These are phyloP conservation scores for Lichenostomus cassidix DNA, from an alignment of 2,113 vertebrate species.

Conservation along the genomic window DNA sequence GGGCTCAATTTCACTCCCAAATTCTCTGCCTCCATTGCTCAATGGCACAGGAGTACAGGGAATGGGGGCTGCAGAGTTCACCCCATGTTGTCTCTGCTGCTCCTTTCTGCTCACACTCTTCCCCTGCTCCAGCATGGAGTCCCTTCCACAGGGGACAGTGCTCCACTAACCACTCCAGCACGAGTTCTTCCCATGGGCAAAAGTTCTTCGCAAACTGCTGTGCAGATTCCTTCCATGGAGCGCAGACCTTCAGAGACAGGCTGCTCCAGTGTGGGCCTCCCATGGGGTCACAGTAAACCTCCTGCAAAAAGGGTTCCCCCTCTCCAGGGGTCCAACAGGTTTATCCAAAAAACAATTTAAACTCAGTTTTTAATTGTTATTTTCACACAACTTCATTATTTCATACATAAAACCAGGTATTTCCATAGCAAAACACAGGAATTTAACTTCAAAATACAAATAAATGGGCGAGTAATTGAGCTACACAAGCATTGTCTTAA, in stretches of 20 bases:
- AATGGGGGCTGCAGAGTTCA: neutral
- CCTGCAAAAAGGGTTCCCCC: neutral
- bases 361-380: neutral
- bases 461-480: neutral
- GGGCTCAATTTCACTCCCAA: neutral
- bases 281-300: neutral
- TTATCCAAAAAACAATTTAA: neutral
- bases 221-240: neutral
- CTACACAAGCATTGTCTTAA: neutral
- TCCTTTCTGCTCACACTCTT: neutral
- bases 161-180: neutral
- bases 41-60: too few relatives aligned
- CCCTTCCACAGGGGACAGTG: neutral
- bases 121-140: neutral
- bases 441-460: neutral
- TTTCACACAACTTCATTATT: neutral
- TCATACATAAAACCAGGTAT: neutral
- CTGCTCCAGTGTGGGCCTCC: neutral
- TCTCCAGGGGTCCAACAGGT: neutral
- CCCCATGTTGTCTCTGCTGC: neutral
- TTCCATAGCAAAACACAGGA: neutral
- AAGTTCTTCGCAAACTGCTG: neutral
- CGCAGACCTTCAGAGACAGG: neutral
- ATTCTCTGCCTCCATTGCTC: neutral
- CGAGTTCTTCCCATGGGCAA: fast-evolving